phyloP scores from a whole-genome alignment of 1,140 invertebrate species.

The Conopomorpha cramerella region DNA sequence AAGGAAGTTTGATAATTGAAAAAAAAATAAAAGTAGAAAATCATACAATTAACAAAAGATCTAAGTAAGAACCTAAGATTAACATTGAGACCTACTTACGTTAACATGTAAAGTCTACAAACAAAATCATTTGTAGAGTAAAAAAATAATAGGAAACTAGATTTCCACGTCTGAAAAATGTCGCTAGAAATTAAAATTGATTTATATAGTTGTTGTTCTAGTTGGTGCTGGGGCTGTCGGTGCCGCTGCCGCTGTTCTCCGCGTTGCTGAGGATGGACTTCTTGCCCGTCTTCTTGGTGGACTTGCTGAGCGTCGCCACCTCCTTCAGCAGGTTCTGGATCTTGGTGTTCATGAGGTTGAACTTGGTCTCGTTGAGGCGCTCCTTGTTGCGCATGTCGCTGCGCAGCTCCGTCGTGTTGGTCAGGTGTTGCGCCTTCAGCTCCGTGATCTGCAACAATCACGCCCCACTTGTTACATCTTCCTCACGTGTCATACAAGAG shows the following conservation, averaged over 20 bases:
- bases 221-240: constrained; percentile 70
- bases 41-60: too few relatives aligned
- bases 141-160: constrained; percentile 52
- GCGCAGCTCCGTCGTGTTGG: constrained; percentile 82
- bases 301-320: constrained; percentile 82
- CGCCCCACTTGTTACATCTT: too few relatives aligned
- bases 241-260: constrained; percentile 75
- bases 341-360: constrained; percentile 77
- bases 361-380: constrained; percentile 80
- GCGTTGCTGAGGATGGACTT: constrained; percentile 54
- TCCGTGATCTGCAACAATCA: constrained; percentile 96
- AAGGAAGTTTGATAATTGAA: too few relatives aligned
- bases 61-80: too few relatives aligned
- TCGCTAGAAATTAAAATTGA: constrained; percentile 24
- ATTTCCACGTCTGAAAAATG: constrained; percentile 16
- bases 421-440: constrained; percentile 89
- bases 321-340: constrained; percentile 81
- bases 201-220: constrained; percentile 22
- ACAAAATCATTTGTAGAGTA: constrained; percentile 55
- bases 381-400: constrained; percentile 82
- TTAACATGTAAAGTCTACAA: constrained; percentile 47
- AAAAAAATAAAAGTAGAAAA: too few relatives aligned
- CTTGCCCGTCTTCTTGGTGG: constrained; percentile 67
- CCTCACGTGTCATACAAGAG: too few relatives aligned
- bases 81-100: constrained; percentile 45